Evolutionary conservation across 2,113 vertebrate genomes (phyloP).

Genomic region (Sander lucioperca): DNA sequence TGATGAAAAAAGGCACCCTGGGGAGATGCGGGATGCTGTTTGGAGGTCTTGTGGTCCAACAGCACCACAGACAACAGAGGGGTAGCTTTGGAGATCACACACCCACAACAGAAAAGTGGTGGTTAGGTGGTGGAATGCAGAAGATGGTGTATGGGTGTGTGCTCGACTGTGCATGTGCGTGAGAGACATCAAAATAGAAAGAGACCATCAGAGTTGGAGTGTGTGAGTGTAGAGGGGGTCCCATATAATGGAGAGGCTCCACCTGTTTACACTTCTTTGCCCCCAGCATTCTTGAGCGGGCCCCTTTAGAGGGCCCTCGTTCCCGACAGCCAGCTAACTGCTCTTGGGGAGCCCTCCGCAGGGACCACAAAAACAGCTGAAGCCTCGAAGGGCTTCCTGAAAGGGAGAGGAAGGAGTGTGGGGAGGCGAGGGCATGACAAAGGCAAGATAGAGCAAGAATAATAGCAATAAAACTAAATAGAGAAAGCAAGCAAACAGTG

Average conservation of each 20-base stretch:
- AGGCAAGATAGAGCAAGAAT: conserved; percentile 65
- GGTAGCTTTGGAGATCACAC: conserved; percentile 7
- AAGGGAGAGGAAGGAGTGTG: conserved; percentile 64
- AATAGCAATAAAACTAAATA: conserved; percentile 72
- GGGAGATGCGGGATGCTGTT: conserved; percentile 34
- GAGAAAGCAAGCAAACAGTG: conserved; percentile 62
- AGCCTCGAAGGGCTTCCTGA: conserved; percentile 65
- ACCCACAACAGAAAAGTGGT: conserved; percentile 1
- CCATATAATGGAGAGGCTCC: conserved; percentile 86
- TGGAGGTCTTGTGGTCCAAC: conserved; percentile 55
- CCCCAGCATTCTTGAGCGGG: conserved; percentile 86
- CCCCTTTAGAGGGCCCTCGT: conserved; percentile 87
- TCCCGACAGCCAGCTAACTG: conserved; percentile 82
- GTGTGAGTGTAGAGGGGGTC: conserved; percentile 58
- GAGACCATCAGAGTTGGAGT: conserved; percentile 60
- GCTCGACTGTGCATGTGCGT: conserved; percentile 5
- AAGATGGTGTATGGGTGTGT: conserved; percentile 14
- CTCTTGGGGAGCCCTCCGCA: conserved; percentile 82
- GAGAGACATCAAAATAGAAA: conserved; percentile 30
- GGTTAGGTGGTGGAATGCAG: conserved; percentile 40
- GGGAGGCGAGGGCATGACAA: conserved; percentile 58
- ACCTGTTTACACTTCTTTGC: conserved; percentile 93
- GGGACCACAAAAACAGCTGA: conserved; percentile 74
- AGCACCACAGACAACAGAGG: conserved; percentile 53
- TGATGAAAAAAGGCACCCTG: conserved; percentile 41